These are phyloP conservation scores for Takifugu flavidus DNA, from an alignment of 2,113 vertebrate genomes.

Conservation along the genomic window DNA sequence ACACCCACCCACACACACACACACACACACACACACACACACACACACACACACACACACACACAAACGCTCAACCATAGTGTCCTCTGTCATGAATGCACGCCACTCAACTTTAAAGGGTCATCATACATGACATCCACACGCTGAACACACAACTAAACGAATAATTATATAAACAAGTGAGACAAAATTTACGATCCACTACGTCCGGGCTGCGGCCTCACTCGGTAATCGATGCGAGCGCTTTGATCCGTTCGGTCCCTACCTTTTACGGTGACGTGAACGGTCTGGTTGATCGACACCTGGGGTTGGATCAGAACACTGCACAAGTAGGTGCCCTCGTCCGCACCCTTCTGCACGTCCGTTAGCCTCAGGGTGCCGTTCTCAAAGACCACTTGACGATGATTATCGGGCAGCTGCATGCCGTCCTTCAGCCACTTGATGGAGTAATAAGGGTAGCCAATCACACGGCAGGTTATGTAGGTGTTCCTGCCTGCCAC, in stretches of 20 bases:
- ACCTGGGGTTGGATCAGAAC: slow-evolving; percentile 97
- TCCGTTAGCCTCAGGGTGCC: slow-evolving; percentile 95
- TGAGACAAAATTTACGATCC: too few relatives aligned
- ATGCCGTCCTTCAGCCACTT: slow-evolving; percentile 97
- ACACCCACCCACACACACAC: slow-evolving; percentile 30
- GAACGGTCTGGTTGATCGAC: slow-evolving; percentile 96
- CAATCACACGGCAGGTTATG: slow-evolving; percentile 98
- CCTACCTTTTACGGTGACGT: slow-evolving; percentile 95
- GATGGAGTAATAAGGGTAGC: slow-evolving; percentile 99
- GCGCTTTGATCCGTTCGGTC: not conserved
- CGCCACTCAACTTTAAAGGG: not conserved
- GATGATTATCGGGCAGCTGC: slow-evolving; percentile 96
- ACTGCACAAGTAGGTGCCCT: slow-evolving; percentile 96
- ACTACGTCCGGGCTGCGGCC: slow-evolving; percentile 1
- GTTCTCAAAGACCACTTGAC: slow-evolving; percentile 97
- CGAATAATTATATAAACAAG: too few relatives aligned
- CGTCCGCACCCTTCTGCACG: slow-evolving; percentile 96
- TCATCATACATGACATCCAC: not conserved
- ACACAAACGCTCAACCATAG: too few relatives aligned
- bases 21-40: not conserved
- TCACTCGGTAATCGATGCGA: not conserved
- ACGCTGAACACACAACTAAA: not conserved
- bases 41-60: too few relatives aligned
- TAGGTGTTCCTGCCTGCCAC: slow-evolving; percentile 96
- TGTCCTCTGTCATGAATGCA: not conserved